phyloP scores from a whole-genome alignment of 2,888 invertebrate genomes.

The Cosmia trapezina region DNA sequence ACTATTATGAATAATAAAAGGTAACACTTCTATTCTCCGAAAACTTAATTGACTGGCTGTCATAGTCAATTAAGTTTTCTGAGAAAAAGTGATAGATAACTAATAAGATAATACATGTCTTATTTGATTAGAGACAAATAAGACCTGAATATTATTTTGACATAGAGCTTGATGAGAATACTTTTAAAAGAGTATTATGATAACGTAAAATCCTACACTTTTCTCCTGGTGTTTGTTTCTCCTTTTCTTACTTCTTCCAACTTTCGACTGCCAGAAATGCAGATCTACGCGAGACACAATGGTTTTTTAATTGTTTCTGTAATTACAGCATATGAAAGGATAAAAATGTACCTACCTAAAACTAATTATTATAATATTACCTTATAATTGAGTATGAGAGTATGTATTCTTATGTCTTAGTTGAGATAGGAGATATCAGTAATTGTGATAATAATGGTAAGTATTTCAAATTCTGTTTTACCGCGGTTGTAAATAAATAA shows the following conservation, averaged over 20 bases:
- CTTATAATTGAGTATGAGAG: conserved; percentile 12
- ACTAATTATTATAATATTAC: conserved; percentile 6
- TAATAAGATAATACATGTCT: not conserved
- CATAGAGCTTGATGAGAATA: not conserved
- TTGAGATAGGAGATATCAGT: conserved; percentile 37
- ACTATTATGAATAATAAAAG: not conserved
- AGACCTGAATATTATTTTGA: not conserved
- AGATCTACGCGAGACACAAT: too few species aligned
- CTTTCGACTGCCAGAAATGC: not conserved
- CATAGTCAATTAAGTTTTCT: too few species aligned
- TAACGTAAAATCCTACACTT: not conserved
- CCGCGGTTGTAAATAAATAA: conserved; percentile 45
- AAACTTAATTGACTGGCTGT: not conserved
- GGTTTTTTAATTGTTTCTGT: too few species aligned
- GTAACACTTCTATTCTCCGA: not conserved
- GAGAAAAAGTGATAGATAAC: too few species aligned
- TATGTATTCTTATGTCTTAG: conserved; percentile 26
- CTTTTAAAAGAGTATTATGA: not conserved
- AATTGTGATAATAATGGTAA: conserved; percentile 52
- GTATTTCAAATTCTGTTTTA: conserved; percentile 23
- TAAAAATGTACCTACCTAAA: not conserved
- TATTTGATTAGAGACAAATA: conserved; percentile 8
- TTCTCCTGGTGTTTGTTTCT: not conserved
- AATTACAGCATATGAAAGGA: not conserved
- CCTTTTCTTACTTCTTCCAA: not conserved